A percentile compares a stretch with the other conserved stretches of the same genome.
These are phyloP conservation scores for Istiophorus platypterus DNA, from an alignment of 2,113 vertebrate species.

Conservation along the genomic window DNA sequence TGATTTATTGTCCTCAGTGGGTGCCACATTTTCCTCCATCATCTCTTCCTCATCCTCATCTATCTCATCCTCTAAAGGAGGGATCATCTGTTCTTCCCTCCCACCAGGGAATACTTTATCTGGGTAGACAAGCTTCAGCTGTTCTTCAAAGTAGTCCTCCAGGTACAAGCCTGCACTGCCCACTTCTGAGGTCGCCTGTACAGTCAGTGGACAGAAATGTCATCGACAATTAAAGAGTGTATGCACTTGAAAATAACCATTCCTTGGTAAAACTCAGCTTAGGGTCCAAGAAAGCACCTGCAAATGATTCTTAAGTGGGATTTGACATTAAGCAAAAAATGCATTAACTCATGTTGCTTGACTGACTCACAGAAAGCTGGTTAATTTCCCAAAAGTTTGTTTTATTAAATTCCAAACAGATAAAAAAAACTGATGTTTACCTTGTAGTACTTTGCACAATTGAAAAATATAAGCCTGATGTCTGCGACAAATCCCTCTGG, in stretches of 20 bases:
- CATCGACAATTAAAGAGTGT: not conserved
- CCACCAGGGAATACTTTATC: slow-evolving; percentile 87
- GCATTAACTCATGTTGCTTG: not conserved
- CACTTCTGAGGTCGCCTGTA: slow-evolving; percentile 93
- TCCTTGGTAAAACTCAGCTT: not conserved
- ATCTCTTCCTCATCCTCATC: slow-evolving; percentile 72
- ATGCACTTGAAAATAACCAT: not conserved
- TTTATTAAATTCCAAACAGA: not conserved
- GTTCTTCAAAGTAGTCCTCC: slow-evolving; percentile 93
- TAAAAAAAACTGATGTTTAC: slow-evolving; percentile 70
- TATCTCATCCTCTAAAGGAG: slow-evolving; percentile 78
- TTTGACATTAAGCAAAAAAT: not conserved
- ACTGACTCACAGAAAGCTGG: not conserved
- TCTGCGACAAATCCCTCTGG: slow-evolving; percentile 92
- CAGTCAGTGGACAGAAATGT: not conserved
- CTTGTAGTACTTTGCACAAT: slow-evolving; percentile 96
- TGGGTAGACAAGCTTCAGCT: slow-evolving; percentile 90
- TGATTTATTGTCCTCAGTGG: not conserved
- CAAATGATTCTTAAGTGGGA: not conserved
- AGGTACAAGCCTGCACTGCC: slow-evolving; percentile 93
- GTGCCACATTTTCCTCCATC: slow-evolving; percentile 27
- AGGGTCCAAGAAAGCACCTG: not conserved
- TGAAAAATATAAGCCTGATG: slow-evolving; percentile 95
- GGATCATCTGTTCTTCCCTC: slow-evolving; percentile 80
- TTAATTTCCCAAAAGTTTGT: no score